Base-by-base conservation (phyloP, 2,888 invertebrate species). In the Ceraclea dissimilis region DNA sequence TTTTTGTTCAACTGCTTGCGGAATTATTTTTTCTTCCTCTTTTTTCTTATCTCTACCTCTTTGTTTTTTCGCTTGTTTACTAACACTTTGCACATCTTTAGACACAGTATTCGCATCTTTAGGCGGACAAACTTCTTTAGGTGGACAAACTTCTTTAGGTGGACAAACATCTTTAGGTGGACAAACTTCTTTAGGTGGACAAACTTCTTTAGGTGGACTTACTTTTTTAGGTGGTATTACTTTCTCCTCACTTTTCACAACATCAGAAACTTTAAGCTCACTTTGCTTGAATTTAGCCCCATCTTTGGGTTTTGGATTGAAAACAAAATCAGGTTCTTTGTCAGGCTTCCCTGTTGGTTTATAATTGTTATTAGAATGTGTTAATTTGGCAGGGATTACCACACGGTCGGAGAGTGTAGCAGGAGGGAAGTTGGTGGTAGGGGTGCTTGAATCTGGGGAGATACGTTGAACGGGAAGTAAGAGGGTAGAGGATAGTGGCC, bases 391-490 rank as follows among this genome's bases (percentile, higher is more conserved):
- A 10, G 61, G 61, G 49, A 61, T 61, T 39, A 61, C 59, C n/a
- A 61, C 59, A 31, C 57, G 44, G 44, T 61, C 61, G 31, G 46
- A 18, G 13, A 61, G 51, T 2, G 61, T 54, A 13, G 52, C 57
- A 19, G 60, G 57, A 10, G 60, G 55, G 5, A 39, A 39, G 13
- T 39, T 39, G 4, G 8, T 5, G n/a, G 51, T 21, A 16, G 59
- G 26, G 1, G 53, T 61, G 63, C 60, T 60, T 62, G 50, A 62
- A 65, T 44, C 20, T 17, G 59, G 21, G 59, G 63, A 56, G n/a
- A 60, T 17, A 16, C 53, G 65, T 63, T 71, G 70, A 57, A 67
- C 75, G 47, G 75, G 75, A 64, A 76, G 71, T 63, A 73, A 71
- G 63, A 76, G 72, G 67, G 65, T 66, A 63, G 65, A 66, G 20